Evolutionary conservation across 2,113 vertebrate genomes (phyloP).

Genomic region (Thinocorus orbignyianus): DNA sequence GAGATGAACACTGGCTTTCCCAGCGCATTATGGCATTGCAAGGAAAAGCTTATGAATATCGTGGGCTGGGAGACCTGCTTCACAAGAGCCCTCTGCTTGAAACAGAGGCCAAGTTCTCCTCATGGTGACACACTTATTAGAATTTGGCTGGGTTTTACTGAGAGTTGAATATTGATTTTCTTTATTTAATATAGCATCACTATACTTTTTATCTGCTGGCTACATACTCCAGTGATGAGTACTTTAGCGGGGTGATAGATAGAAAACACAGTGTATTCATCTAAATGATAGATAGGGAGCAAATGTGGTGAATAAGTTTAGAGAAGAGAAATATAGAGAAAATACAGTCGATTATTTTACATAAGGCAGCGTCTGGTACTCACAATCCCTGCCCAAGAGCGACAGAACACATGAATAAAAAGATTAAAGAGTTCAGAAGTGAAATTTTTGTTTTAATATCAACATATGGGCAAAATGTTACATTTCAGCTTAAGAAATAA

Average conservation of each 20-base stretch:
- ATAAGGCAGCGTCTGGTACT: neutral
- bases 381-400: neutral
- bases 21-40: neutral
- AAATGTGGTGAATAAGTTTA: neutral
- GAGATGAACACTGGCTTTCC: neutral
- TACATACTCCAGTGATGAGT: neutral
- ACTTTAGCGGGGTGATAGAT: neutral
- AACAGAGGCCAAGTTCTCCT: neutral
- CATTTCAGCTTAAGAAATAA: constrained; percentile 4
- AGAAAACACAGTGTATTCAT: neutral
- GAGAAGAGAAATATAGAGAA: neutral
- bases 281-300: neutral
- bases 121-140: neutral
- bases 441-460: neutral
- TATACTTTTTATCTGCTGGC: neutral
- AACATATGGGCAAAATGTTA: constrained; percentile 9
- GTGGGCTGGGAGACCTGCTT: neutral
- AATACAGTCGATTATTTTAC: constrained; percentile 18
- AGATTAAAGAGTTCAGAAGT: neutral
- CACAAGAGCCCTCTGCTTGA: neutral
- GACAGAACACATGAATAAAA: neutral
- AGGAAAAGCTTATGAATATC: neutral
- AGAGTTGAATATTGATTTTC: neutral
- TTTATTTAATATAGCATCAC: neutral
- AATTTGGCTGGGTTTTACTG: neutral